Evolutionary conservation across 2,888 invertebrate species (phyloP), one percentile per base, ranked within the genome.

Genomic region (Desoria tigrina): DNA sequence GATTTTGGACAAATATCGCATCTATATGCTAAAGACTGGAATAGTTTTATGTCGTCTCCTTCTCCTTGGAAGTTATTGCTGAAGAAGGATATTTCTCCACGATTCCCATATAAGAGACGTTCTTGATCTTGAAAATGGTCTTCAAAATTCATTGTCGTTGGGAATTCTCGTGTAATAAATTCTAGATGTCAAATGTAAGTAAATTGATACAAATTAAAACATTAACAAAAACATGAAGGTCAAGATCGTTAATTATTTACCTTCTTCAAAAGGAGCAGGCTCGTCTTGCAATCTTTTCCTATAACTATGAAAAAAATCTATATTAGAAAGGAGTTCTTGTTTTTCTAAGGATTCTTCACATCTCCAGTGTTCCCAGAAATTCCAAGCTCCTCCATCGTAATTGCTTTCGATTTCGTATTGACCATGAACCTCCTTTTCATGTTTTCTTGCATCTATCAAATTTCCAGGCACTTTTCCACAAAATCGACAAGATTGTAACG

Each of bases 361-460:
- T 14, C 63, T 61, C 67, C 67, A 67, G 49, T 58, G 28, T 45
- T 65, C 67, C 74, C 70, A 69, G 2, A 65, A 26, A 14, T 57
- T 55, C 71, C 71, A 70, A 14, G 66, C 66, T 23, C 72, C 71
- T 24, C 69, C 69, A 2, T 62, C 56, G 57, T 66, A 66, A 56
- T 72, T 70, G 24, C 62, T 55, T 14, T 61, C 51, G 26, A 63
- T 26, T n/a, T 26, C 27, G 37, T 42, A 57, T 26, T 42, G 21
- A 14, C 69, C 69, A 64, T 74, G 74, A 1, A 60, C 51, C 42
- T 70, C 60, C 45, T 62, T 18, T 54, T 68, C 64, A 42, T 74
- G 74, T 23, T 61, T 24, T 24, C 50, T 27, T 11, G 70, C 42
- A 1, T 26, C 11, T n/a, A 61, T 62, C 6, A 42, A n/a, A 55